Percentiles rank a stretch among this genome's conserved stretches.
These are phyloP conservation scores for Urosaurus nigricauda DNA, from an alignment of 2,797 vertebrate species.

Conservation along the genomic window DNA sequence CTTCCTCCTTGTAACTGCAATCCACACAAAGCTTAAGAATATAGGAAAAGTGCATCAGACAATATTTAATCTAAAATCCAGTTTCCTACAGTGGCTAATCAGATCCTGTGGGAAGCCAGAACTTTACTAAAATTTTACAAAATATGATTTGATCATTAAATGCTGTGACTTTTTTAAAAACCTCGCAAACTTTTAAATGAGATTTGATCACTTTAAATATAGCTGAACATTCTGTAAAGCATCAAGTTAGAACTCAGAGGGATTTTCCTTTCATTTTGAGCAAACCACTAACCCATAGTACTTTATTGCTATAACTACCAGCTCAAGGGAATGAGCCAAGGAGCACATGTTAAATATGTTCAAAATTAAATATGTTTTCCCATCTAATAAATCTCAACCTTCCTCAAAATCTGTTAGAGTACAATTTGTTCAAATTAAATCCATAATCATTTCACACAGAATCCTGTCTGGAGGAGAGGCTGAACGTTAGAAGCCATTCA, in stretches of 20 bases:
- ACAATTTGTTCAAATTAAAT: slow-evolving; percentile 24
- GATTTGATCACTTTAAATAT: neutral
- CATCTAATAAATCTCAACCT: neutral
- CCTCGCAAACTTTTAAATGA: neutral
- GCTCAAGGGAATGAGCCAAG: neutral
- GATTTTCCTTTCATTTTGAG: slow-evolving; percentile 7
- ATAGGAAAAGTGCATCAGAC: too few species aligned
- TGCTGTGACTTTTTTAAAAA: neutral
- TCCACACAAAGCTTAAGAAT: too few species aligned
- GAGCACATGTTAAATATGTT: neutral
- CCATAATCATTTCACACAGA: slow-evolving; percentile 17
- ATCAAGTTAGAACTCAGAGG: neutral
- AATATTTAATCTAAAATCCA: too few species aligned
- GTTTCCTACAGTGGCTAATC: too few species aligned
- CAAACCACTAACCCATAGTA: slow-evolving; percentile 1
- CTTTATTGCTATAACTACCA: slow-evolving; percentile 9
- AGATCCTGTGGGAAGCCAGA: too few species aligned
- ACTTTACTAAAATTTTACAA: neutral
- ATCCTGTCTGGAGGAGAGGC: slow-evolving; percentile 4
- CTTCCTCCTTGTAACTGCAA: too few species aligned
- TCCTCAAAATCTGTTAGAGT: slow-evolving; percentile 16
- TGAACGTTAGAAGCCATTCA: slow-evolving; percentile 30
- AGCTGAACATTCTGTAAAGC: neutral
- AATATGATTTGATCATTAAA: neutral
- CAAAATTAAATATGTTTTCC: neutral